A percentile compares a stretch with the other conserved stretches of the same genome.
These are phyloP conservation scores for Notolabrus celidotus DNA, from an alignment of 2,797 vertebrate genomes.

Conservation along the genomic window DNA sequence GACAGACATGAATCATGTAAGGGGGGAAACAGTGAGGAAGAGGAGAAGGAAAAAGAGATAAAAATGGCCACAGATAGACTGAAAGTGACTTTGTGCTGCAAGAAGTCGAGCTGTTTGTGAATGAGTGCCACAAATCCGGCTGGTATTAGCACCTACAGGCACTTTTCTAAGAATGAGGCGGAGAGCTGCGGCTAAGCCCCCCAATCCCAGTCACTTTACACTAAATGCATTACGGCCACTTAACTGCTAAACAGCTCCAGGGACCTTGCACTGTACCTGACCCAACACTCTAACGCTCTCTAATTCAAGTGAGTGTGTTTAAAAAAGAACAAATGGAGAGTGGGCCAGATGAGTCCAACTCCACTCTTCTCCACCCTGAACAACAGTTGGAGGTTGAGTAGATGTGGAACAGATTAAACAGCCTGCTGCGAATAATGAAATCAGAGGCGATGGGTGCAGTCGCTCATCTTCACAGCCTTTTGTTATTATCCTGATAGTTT, in stretches of 20 bases:
- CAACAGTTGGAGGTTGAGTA: conserved; percentile 45
- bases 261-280: conserved; percentile 59
- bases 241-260: conserved; percentile 68
- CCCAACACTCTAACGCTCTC: conserved; percentile 60
- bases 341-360: conserved; percentile 45
- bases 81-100: conserved; percentile 30
- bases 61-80: background rate
- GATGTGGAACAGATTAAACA: conserved; percentile 40
- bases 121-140: conserved; percentile 64
- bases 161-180: conserved; percentile 71
- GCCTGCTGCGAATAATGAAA: conserved; percentile 39
- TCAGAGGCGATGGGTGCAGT: conserved; percentile 24
- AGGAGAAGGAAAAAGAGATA: background rate
- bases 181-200: conserved; percentile 62
- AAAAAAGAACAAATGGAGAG: conserved; percentile 40
- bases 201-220: conserved; percentile 71
- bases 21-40: background rate
- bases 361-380: conserved; percentile 31
- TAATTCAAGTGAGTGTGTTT: conserved; percentile 42
- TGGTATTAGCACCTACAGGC: conserved; percentile 69
- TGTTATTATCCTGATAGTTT: too few relatives aligned
- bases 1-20: background rate
- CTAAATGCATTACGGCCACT: conserved; percentile 75
- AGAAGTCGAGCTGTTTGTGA: conserved; percentile 62
- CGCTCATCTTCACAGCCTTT: background rate